phyloP scores from a whole-genome alignment of 1,140 invertebrate genomes.

The Paramacrobiotus metropolitanus region DNA sequence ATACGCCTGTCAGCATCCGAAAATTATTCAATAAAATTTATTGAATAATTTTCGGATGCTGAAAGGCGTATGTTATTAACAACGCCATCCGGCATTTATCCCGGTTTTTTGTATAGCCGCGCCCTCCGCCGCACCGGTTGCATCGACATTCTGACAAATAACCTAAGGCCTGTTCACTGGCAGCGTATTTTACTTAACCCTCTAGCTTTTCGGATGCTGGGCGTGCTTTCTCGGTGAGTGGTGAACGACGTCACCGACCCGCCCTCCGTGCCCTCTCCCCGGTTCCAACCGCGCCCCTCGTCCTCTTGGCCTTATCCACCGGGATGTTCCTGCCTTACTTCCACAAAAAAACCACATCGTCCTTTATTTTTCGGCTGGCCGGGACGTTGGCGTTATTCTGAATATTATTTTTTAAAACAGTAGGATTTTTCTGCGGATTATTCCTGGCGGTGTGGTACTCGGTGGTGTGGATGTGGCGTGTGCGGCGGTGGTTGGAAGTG shows the following conservation, averaged over 20 bases:
- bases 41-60: too few relatives aligned
- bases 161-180: constrained; percentile 10
- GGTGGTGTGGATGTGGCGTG: constrained; percentile 20
- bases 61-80: too few relatives aligned
- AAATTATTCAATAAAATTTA: too few relatives aligned
- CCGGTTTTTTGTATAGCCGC: too few relatives aligned
- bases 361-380: constrained; percentile 16
- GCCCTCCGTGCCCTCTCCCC: constrained; percentile 17
- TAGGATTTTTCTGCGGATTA: constrained; percentile 18
- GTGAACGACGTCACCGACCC: constrained; percentile 20
- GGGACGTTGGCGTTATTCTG: constrained; percentile 13
- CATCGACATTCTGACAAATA: background rate
- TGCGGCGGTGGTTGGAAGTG: constrained; percentile 16
- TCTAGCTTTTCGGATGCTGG: constrained; percentile 22
- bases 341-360: background rate
- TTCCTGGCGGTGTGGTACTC: constrained; percentile 19
- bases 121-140: too few relatives aligned
- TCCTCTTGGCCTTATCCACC: background rate
- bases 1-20: too few relatives aligned
- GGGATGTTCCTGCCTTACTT: background rate
- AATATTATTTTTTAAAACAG: constrained; percentile 18
- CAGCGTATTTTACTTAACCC: constrained; percentile 20
- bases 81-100: too few relatives aligned
- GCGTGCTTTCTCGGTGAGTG: constrained; percentile 20
- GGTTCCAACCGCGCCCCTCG: background rate